phyloP scores from a whole-genome alignment of 2,113 vertebrate genomes.

The Ochotona princeps region DNA sequence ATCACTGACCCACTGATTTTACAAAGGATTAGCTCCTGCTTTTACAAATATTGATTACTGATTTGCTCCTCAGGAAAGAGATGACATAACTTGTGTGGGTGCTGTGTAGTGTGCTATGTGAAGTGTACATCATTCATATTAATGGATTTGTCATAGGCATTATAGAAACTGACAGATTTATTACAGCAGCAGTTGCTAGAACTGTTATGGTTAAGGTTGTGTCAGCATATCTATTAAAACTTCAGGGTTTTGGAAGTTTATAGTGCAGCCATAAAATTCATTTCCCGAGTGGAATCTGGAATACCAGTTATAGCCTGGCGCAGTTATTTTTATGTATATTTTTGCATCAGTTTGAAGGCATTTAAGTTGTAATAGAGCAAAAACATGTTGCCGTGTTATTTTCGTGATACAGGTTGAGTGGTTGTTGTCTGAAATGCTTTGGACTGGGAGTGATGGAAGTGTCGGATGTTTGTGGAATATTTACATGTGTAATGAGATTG shows the following conservation, averaged over 20 bases:
- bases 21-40: constrained; percentile 90
- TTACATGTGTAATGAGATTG: neutral
- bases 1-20: constrained; percentile 90
- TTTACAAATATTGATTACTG: constrained; percentile 92
- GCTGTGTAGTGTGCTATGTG: constrained; percentile 79
- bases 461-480: neutral
- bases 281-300: constrained; percentile 64
- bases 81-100: constrained; percentile 85
- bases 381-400: constrained; percentile 51
- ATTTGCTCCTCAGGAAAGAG: constrained; percentile 88
- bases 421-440: neutral
- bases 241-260: constrained; percentile 75
- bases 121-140: constrained; percentile 88
- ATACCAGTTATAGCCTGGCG: constrained; percentile 67
- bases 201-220: constrained; percentile 81
- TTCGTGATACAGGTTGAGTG: neutral
- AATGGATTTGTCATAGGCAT: constrained; percentile 86
- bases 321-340: constrained; percentile 62
- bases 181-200: constrained; percentile 76
- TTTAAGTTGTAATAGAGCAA: constrained; percentile 51
- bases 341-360: constrained; percentile 52
- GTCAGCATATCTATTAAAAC: constrained; percentile 84
- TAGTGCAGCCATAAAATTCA: constrained; percentile 74
- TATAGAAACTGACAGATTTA: constrained; percentile 88
- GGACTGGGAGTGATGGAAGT: neutral